Percentiles rank a stretch among this genome's conserved stretches.
These are phyloP conservation scores for Ostrea edulis DNA, from an alignment of 1,140 invertebrate species.

Conservation along the genomic window DNA sequence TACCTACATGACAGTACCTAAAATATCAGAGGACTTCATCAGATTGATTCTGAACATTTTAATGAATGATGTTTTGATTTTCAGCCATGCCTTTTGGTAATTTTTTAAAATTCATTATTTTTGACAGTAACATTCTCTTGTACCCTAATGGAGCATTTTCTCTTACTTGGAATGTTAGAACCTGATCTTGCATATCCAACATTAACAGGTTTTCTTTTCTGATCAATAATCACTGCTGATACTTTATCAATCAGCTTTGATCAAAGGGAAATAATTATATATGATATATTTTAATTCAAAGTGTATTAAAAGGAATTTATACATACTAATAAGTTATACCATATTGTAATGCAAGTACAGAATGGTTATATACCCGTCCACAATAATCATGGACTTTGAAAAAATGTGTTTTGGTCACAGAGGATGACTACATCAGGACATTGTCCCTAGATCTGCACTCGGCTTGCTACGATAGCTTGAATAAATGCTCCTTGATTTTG, in stretches of 20 bases:
- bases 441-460: background rate
- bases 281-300: no score
- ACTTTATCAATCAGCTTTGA: no score
- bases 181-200: background rate
- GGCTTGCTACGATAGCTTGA: background rate
- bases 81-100: conserved; percentile 29
- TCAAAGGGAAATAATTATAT: no score
- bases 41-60: background rate
- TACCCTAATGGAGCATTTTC: background rate
- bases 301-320: no score
- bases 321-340: no score
- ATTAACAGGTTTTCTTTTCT: no score
- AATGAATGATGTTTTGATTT: background rate
- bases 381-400: no score
- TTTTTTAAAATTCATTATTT: background rate
- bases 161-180: background rate
- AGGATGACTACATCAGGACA: background rate
- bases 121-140: background rate
- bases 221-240: no score
- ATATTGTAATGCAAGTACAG: no score
- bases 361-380: no score
- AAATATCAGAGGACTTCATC: background rate
- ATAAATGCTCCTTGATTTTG: background rate
- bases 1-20: background rate
- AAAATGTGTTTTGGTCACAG: no score